These are phyloP conservation scores for Pseudoips prasinana DNA, from an alignment of 2,888 invertebrate species.

Conservation along the genomic window DNA sequence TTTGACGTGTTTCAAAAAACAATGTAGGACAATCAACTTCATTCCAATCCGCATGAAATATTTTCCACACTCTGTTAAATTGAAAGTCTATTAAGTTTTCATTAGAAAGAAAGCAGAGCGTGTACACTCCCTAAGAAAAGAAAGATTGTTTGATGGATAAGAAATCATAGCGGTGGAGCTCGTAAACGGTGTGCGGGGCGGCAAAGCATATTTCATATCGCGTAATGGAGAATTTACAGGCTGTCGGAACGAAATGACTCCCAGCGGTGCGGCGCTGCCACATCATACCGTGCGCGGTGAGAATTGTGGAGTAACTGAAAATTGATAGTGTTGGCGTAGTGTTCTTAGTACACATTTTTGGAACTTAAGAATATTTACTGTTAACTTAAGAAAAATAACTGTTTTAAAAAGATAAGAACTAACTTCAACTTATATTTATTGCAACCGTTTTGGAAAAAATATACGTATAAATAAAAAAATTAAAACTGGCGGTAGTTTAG, in stretches of 20 bases:
- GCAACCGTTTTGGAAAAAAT: too few relatives aligned
- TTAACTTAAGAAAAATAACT: too few relatives aligned
- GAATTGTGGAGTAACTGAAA: slow-evolving; percentile 40
- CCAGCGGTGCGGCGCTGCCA: slow-evolving; percentile 64
- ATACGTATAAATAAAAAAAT: too few relatives aligned
- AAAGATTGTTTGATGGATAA: slow-evolving; percentile 44
- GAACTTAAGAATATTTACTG: background rate
- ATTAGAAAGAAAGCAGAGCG: slow-evolving; percentile 24
- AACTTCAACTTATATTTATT: too few relatives aligned
- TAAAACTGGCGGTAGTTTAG: too few relatives aligned
- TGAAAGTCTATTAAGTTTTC: slow-evolving; percentile 14
- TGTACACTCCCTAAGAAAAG: slow-evolving; percentile 33
- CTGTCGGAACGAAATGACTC: slow-evolving; percentile 79
- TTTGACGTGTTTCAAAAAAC: background rate
- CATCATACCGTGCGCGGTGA: slow-evolving; percentile 35
- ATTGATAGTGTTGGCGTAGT: slow-evolving; percentile 8
- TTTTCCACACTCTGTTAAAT: too few relatives aligned
- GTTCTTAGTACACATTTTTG: background rate
- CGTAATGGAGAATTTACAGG: slow-evolving; percentile 82
- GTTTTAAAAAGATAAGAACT: too few relatives aligned
- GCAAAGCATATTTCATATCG: slow-evolving; percentile 78
- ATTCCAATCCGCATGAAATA: too few relatives aligned
- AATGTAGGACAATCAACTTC: background rate
- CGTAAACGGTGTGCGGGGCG: slow-evolving; percentile 59
- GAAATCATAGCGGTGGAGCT: slow-evolving; percentile 49